These are phyloP conservation scores for Diplazon laetatorius DNA, from an alignment of 2,888 invertebrate genomes.

Conservation along the genomic window DNA sequence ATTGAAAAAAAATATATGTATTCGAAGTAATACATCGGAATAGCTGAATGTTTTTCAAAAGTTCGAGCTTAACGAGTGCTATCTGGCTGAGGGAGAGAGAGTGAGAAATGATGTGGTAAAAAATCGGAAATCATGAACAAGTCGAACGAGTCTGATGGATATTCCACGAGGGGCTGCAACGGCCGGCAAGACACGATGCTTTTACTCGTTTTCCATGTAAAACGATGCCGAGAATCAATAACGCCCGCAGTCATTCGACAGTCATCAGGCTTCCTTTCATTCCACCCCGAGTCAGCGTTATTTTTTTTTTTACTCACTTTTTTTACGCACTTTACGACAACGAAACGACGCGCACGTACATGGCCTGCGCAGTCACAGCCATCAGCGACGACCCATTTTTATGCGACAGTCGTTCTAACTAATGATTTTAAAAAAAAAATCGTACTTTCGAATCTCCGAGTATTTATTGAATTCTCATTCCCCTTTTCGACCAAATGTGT, in stretches of 20 bases:
- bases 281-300: slow-evolving; percentile 26
- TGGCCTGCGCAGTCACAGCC: neutral
- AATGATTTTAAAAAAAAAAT: no score
- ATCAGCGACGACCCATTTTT: slow-evolving; percentile 21
- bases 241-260: slow-evolving; percentile 81
- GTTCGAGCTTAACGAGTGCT: slow-evolving; percentile 47
- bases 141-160: slow-evolving; percentile 51
- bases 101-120: slow-evolving; percentile 5
- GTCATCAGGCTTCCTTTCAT: slow-evolving; percentile 75
- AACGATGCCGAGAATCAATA: slow-evolving; percentile 78
- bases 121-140: slow-evolving; percentile 61
- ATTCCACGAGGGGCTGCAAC: slow-evolving; percentile 28
- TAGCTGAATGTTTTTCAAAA: slow-evolving; percentile 28
- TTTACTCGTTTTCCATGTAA: slow-evolving; percentile 66
- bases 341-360: slow-evolving; percentile 7
- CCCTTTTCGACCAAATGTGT: no score
- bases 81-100: neutral
- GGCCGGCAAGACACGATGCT: slow-evolving; percentile 44
- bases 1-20: neutral
- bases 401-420: neutral
- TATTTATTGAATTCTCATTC: no score
- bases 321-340: slow-evolving; percentile 21
- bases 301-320: neutral
- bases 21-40: neutral
- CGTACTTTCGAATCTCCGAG: no score